These are phyloP conservation scores for Lamproptera curius DNA, from an alignment of 2,888 invertebrate species.

Conservation along the genomic window DNA sequence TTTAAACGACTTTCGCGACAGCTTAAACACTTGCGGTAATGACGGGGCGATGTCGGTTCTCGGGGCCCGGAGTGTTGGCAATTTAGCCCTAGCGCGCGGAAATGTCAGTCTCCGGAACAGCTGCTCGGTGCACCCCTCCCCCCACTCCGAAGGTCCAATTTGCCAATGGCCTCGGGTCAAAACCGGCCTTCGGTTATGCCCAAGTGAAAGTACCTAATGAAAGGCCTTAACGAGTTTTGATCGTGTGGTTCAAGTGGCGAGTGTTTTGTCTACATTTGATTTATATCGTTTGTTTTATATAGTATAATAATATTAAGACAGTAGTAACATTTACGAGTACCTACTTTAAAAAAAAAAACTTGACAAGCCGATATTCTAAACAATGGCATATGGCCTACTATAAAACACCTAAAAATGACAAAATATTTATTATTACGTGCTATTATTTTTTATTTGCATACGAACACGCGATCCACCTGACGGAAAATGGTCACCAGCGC, in stretches of 20 bases:
- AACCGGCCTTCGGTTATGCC: neutral
- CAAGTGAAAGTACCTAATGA: slow-evolving; percentile 7
- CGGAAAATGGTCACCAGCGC: too few species aligned
- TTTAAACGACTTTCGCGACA: neutral
- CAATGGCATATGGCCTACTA: too few species aligned
- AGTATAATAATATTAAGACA: too few species aligned
- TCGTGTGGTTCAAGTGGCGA: neutral
- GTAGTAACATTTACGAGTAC: too few species aligned
- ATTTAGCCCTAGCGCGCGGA: slow-evolving; percentile 50
- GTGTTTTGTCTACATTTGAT: neutral
- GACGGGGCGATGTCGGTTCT: slow-evolving; percentile 14
- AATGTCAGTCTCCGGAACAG: slow-evolving; percentile 52
- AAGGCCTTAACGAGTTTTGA: neutral
- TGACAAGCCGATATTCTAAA: too few species aligned
- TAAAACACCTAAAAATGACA: too few species aligned
- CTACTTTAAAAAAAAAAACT: too few species aligned
- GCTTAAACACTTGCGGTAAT: neutral
- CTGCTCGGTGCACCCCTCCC: slow-evolving; percentile 47
- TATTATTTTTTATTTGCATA: too few species aligned
- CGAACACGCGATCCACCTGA: too few species aligned
- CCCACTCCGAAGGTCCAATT: slow-evolving; percentile 22
- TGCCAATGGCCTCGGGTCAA: neutral
- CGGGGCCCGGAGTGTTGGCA: slow-evolving; percentile 26
- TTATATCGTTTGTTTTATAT: too few species aligned
- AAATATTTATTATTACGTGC: too few species aligned